Evolutionary conservation across 2,888 invertebrate species (phyloP), one percentile per base, ranked within the genome.

Genomic region (Sceliomorpha sp.): DNA sequence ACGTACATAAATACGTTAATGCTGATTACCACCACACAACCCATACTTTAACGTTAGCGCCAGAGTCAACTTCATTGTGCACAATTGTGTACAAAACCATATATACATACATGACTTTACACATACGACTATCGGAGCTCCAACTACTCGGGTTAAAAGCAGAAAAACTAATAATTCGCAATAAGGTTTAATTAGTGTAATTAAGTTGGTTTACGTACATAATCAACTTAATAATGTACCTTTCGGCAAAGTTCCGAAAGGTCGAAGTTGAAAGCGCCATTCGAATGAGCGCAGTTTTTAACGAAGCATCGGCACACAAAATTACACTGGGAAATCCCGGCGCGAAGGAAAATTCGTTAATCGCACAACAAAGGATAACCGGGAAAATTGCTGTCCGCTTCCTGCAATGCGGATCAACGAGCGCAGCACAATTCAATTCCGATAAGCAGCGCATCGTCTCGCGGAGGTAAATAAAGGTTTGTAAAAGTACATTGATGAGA

Each of bases 401-500:
- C 29, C 12, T n/a, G n/a, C 5, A n/a, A 32, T 29, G 32, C 45
- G 13, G 17, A 36, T 37, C 29, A 13, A 1, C 8, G 9, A 1
- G 12, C 14, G 27, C n/a, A n/a, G n/a, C n/a, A n/a, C n/a, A n/a
- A n/a, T n/a, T n/a, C n/a, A n/a, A n/a, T n/a, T n/a, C n/a, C n/a
- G n/a, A n/a, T n/a, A n/a, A n/a, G n/a, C 40, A 26, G 26, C 24
- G 45, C 53, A 39, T 45, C 47, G 45, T 29, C 36, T 7, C 12
- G 8, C 24, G 56, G 7, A 37, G 12, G 39, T 14, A 58, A 50
- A 32, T 32, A 24, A 6, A 17, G 27, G 39, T 32, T 39, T 66
- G 47, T 50, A 66, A 45, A 58, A 44, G n/a, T 37, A 39, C 34
- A 66, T 66, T 51, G 51, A 51, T 34, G 64, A 64, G 44, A 45